Evolutionary conservation across 2,113 vertebrate genomes (phyloP), one percentile per base, ranked within the genome.

Genomic region (Eurystomus gularis): DNA sequence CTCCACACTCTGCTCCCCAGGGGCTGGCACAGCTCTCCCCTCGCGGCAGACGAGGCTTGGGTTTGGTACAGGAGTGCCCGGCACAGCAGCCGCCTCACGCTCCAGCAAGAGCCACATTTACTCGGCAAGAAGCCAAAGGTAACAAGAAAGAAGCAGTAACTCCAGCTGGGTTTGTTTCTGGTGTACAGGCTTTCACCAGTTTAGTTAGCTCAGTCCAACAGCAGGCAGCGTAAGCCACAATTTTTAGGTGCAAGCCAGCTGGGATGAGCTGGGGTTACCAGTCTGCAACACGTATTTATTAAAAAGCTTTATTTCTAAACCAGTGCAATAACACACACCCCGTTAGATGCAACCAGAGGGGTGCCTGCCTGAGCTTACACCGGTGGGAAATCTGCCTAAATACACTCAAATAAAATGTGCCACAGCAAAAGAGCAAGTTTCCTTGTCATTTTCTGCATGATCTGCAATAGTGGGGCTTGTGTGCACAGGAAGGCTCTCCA

Each of bases 31-130:
- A 1, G 65, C 51, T 28, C 25, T 21, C 12, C 37, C 15, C 61
- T 51, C 1, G 0, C 48, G n/a, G 52, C 65, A 26, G 39, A 11
- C 52, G 18, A n/a, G 21, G 13, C 18, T 11, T 0, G 0, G 29
- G 39, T 15, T 54, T 35, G 40, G 29, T 6, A 29, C 14, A 10
- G 68, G n/a, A 37, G 31, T 1, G 10, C 61, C 61, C 68, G 44
- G 42, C n/a, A 5, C 42, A 60, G 51, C 82, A 86, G n/a, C 76
- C 13, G 17, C 70, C 37, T 9, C 39, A 17, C 31, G 40, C 54
- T 57, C 35, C 73, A 26, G 44, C 37, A 42, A 29, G 61, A 21
- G 37, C 84, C 55, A 29, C 2, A 26, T 26, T 48, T 15, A 26
- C 25, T 57, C 35, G 23, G 57, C 17, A 11, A 37, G 40, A 72